Percentiles rank a stretch among this genome's conserved stretches.
phyloP scores from a whole-genome alignment of 2,888 invertebrate genomes.

The Melieria picta region DNA sequence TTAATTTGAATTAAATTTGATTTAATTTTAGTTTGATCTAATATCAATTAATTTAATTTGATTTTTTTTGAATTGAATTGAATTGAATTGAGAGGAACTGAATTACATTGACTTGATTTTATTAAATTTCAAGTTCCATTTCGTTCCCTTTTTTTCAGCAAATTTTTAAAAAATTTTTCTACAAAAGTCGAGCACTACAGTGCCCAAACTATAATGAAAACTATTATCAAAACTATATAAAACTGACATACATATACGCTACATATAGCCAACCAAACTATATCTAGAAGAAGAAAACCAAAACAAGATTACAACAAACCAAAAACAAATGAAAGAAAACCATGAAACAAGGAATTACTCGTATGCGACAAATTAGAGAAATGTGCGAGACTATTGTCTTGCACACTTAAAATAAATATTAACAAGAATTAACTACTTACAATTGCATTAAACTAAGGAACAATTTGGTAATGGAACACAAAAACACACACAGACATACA shows the following conservation, averaged over 20 bases:
- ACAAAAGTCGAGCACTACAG: not conserved
- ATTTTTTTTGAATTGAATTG: no score
- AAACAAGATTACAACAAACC: slow-evolving; percentile 6
- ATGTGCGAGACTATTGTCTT: slow-evolving; percentile 27
- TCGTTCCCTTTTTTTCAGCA: not conserved
- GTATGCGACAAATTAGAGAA: slow-evolving; percentile 21
- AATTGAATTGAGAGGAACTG: no score
- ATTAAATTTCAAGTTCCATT: not conserved
- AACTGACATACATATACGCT: slow-evolving; percentile 8
- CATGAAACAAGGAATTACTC: no score
- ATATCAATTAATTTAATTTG: no score
- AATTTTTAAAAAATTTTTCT: not conserved
- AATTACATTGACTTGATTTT: no score
- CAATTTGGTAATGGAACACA: not conserved
- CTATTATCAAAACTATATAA: slow-evolving; percentile 14
- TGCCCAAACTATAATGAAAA: not conserved
- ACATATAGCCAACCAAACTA: slow-evolving; percentile 11
- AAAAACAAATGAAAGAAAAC: slow-evolving; percentile 4
- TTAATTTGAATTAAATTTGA: no score
- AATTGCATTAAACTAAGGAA: not conserved
- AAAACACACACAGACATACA: slow-evolving; percentile 1
- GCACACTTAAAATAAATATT: not conserved
- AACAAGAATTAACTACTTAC: no score
- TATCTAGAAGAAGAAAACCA: slow-evolving; percentile 13
- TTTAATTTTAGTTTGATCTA: no score